phyloP scores from a whole-genome alignment of 2,113 vertebrate species.

The Tenebrosternarchus preto region DNA sequence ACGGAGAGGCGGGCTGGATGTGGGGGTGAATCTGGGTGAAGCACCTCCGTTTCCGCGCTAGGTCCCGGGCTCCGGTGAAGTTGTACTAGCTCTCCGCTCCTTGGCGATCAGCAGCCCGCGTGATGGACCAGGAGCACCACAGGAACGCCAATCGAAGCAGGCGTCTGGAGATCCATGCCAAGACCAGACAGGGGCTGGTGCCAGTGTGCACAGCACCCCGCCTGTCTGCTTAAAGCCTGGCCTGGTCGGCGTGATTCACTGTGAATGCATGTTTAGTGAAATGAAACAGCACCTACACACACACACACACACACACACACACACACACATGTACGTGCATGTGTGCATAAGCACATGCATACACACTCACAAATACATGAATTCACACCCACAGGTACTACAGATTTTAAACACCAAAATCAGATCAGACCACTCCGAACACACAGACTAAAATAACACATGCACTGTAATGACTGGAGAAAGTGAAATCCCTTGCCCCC shows the following conservation, averaged over 20 bases:
- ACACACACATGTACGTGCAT: background rate
- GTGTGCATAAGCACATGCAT: too few relatives aligned
- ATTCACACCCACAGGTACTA: background rate
- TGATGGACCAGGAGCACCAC: too few relatives aligned
- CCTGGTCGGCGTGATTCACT: background rate
- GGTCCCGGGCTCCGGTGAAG: too few relatives aligned
- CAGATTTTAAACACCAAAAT: background rate
- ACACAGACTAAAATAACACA: background rate
- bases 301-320: too few relatives aligned
- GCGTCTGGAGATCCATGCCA: slow-evolving; percentile 25
- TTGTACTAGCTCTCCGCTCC: too few relatives aligned
- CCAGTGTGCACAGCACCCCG: background rate
- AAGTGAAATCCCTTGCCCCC: slow-evolving; percentile 12
- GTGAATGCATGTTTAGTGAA: too few relatives aligned
- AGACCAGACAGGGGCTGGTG: slow-evolving; percentile 10
- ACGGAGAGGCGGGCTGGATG: too few relatives aligned
- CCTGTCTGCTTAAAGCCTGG: background rate
- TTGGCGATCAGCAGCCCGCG: too few relatives aligned
- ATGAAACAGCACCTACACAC: too few relatives aligned
- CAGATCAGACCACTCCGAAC: slow-evolving; percentile 43
- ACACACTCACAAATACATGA: too few relatives aligned
- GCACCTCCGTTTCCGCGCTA: too few relatives aligned
- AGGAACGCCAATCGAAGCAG: slow-evolving; percentile 14
- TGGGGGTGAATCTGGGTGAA: too few relatives aligned
- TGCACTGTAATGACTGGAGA: slow-evolving; percentile 18